Base-by-base conservation (phyloP, 2,113 vertebrate species). In the Sakesphorus luctuosus region DNA sequence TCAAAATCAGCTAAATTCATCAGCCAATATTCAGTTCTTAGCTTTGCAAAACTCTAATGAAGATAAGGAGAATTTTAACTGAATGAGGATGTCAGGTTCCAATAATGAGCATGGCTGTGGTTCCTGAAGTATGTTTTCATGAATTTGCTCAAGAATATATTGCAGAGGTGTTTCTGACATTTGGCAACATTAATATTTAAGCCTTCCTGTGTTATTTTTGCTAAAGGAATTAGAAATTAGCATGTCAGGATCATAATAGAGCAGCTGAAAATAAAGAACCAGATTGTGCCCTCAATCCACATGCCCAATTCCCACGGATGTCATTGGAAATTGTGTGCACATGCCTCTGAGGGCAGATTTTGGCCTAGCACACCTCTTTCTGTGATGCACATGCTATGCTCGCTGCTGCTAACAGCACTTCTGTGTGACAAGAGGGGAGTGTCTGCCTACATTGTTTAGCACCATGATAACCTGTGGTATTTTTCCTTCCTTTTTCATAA, bases 151-250 rank as follows among this genome's bases (percentile, higher is more conserved):
- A 79, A 72, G 74, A 95, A 23, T 68, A 19, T 69, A 66, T 58
- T 61, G 40, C 91, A 93, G 82, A 96, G 91, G 91, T 94, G 67
- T 87, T 95, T 94, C 71, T 96, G 90, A 95, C 95, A 89, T 95
- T 95, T 93, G 87, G 89, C 82, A 91, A 67, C 89, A 96, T 94
- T 80, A 93, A 96, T 96, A 95, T 97, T 95, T 93, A 95, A 96
- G 78, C 43, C n/a, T 94, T 91, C 78, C 58, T 94, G 72, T 87
- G 87, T 96, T 96, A 93, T 89, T 93, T 95, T 95, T 93, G 87
- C 82, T 74, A 55, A 95, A 96, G 82, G 78, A 95, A 74, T 96
- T 85, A 94, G 78, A 94, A 91, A 95, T 93, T 90, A 94, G 63
- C 75, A 74, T 90, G 84, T 89, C 72, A 83, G 18, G 47, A 90